Evolutionary conservation across 2,888 invertebrate genomes (phyloP), one percentile per base, ranked within the genome.

Genomic region (Orchesella flavescens): DNA sequence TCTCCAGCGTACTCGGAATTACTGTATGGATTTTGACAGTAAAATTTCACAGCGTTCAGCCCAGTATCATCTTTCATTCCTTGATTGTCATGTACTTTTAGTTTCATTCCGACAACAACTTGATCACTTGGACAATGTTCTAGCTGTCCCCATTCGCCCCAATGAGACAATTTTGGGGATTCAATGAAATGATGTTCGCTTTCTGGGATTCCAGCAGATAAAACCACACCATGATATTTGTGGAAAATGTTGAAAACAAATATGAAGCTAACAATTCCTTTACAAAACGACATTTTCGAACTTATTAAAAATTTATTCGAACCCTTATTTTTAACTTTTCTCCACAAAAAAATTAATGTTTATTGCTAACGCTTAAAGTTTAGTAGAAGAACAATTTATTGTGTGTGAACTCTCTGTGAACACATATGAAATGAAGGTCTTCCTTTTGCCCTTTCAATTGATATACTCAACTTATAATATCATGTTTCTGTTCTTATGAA

Each of bases 1-100:
- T 68, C 34, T 9, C 23, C 74, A 5, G 69, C 13, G 57, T 63
- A 59, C 12, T 72, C 74, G 3, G 63, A 4, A 4, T 69, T 21
- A 15, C 69, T 69, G 17, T 74, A 81, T 13, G 78, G 78, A 43
- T 78, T 78, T 19, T 69, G 21, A 65, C 85, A 85, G 61, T 82
- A 84, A 46, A 85, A 83, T 59, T 77, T 75, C 0, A 85, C 77
- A 13, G 71, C 85, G 65, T 85, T 85, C 12, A 85, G 44, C 23
- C 74, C 85, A 7, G 84, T 78, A 72, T 85, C 85, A 61, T 85
- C 85, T 44, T 85, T 85, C 49, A 84, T 44, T 0, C 85, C 85
- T 49, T 81, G 81, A 19, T 63, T 61, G 0, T n/a, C 34, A 21
- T 85, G 84, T 23, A 85, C 84, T 65, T 85, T 85, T 1, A 85